A percentile compares a stretch with the other conserved stretches of the same genome.
Evolutionary conservation across 2,113 vertebrate genomes (phyloP).

Genomic region (Rhineura floridana): DNA sequence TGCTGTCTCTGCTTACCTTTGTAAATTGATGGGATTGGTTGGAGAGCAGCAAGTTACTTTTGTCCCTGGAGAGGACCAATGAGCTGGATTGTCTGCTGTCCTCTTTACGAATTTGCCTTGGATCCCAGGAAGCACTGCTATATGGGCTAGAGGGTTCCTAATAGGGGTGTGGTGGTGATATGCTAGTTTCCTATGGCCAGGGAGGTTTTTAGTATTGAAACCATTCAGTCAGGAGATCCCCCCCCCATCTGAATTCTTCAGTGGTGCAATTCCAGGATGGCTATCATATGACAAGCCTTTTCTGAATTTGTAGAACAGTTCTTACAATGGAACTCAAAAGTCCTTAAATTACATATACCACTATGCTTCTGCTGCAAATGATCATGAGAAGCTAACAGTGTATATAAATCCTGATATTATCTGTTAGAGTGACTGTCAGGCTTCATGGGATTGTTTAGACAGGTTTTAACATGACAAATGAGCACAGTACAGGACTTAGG

Average conservation of each 20-base stretch:
- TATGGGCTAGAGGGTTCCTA: no score
- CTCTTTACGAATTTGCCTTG: no score
- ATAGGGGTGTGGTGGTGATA: no score
- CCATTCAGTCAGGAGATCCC: no score
- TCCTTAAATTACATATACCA: not conserved
- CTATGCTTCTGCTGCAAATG: conserved; percentile 11
- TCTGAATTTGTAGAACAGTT: not conserved
- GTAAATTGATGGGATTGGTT: no score
- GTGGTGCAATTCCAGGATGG: not conserved
- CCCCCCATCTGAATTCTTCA: not conserved
- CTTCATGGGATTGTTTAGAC: not conserved
- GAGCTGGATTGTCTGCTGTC: no score
- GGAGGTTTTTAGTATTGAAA: no score
- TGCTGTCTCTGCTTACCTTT: no score
- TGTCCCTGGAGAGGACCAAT: no score
- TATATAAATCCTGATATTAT: conserved; percentile 12
- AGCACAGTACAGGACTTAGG: conserved; percentile 34
- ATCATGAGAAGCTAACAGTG: not conserved
- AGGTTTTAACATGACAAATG: not conserved
- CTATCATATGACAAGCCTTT: not conserved
- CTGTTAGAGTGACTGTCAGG: not conserved
- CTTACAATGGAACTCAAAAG: not conserved
- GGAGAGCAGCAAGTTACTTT: no score
- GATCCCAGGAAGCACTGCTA: no score
- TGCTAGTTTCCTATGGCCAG: no score